Evolutionary conservation across 92 coral and sea anemone genomes (phyloP), one percentile per base, ranked within the genome.

Genomic region (Anthopleura xanthogrammica): DNA sequence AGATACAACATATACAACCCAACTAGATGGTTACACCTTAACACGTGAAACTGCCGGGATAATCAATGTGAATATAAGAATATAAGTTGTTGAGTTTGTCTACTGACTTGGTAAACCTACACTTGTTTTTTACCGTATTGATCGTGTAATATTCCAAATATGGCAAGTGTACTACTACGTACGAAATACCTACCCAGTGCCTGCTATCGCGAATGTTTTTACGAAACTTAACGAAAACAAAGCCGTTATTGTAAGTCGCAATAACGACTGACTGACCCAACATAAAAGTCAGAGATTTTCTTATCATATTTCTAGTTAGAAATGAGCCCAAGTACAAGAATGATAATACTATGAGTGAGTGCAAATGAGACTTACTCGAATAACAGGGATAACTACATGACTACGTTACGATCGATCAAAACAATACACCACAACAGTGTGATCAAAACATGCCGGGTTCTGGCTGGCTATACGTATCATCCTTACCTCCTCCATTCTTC

Each of bases 401-500:
- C 5, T 14, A 14, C 70, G 29, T 62, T 62, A 62, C 20, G 64
- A 58, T 58, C 64, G 64, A 58, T 58, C 64, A 58, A 5, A 58
- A 58, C 64, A 58, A 5, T 19, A 19, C n/a, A 58, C 36, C 36
- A 29, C 36, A 29, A 29, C 36, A 29, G 6, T 58, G 50, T 46
- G 50, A 46, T 46, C 50, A 46, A 46, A 46, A 46, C 9, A 46
- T 46, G 9, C 50, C 50, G 50, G 9, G 50, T 46, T 46, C 7
- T 46, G 50, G 7, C 50, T 5, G 50, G 9, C 50, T 46, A 46
- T 46, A 46, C 50, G 50, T 46, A 46, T 46, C 50, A 46, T 5
- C 9, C 50, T 46, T 43, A 80, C 83, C 83, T 68, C 83, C 83
- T 8, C 83, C 83, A 20, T 80, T 80, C 43, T 80, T 62, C 83